Conservation (phyloP, 2,888 invertebrate species). For the Tetragonisca angustula region DNA sequence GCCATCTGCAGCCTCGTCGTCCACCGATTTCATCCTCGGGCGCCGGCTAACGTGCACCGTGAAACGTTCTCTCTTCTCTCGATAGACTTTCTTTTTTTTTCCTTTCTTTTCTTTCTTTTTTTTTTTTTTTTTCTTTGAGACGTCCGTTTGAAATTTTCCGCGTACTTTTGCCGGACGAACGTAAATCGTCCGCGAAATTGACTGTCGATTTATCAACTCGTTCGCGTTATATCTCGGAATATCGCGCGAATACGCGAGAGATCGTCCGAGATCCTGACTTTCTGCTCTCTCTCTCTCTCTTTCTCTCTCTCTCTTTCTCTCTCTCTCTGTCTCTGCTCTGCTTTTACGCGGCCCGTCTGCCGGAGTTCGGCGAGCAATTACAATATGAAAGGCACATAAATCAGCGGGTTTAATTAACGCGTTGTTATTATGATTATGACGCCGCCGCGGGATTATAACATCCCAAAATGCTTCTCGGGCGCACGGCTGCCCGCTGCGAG, state of each 20-base stretch:
- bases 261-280: slow-evolving; percentile 62
- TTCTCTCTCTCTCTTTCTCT: too few species aligned
- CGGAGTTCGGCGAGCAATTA: slow-evolving; percentile 83
- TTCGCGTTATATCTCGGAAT: slow-evolving; percentile 74
- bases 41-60: neutral
- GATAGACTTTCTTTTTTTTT: too few species aligned
- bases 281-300: slow-evolving; percentile 46
- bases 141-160: too few species aligned
- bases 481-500: slow-evolving; percentile 11
- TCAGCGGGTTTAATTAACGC: slow-evolving; percentile 83
- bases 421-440: slow-evolving; percentile 83
- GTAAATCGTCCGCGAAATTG: slow-evolving; percentile 72
- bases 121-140: too few species aligned
- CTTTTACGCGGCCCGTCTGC: slow-evolving; percentile 72
- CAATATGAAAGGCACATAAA: slow-evolving; percentile 84
- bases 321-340: slow-evolving; percentile 9
- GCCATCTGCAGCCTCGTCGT: neutral
- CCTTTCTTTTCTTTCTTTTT: too few species aligned
- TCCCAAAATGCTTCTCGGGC: slow-evolving; percentile 60
- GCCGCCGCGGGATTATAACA: slow-evolving; percentile 69
- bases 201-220: slow-evolving; percentile 81
- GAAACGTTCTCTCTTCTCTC: too few species aligned
- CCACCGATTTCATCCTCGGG: neutral
- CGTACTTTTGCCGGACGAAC: neutral
- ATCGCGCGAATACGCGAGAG: slow-evolving; percentile 56